Percentiles rank a stretch among this genome's conserved stretches.
Conservation (phyloP, 2,113 vertebrate species). For the Phocoena sinus region DNA sequence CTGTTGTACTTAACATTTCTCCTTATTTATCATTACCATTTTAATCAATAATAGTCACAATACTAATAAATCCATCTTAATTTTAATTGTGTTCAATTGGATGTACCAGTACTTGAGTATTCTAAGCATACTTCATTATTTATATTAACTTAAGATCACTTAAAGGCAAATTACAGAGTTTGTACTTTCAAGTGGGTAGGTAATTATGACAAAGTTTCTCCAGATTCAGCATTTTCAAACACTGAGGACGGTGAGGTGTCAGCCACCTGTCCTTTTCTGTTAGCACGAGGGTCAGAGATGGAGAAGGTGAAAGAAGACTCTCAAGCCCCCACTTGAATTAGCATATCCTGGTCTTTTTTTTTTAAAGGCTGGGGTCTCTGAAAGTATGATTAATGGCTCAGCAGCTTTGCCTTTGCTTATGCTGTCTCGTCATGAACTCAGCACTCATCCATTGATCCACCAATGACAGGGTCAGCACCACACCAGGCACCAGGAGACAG, state of each 20-base stretch:
- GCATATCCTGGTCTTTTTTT: constrained; percentile 17
- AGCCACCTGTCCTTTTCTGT: background rate
- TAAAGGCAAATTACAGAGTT: constrained; percentile 69
- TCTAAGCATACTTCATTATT: constrained; percentile 74
- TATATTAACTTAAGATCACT: constrained; percentile 76
- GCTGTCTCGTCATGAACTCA: accelerated
- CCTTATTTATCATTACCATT: constrained; percentile 69
- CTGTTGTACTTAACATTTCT: constrained; percentile 71
- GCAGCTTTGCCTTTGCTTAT: background rate
- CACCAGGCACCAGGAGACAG: background rate
- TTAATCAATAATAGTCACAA: constrained; percentile 73
- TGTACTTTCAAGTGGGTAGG: constrained; percentile 58
- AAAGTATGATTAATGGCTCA: background rate
- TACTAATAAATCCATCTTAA: constrained; percentile 70
- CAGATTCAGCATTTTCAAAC: constrained; percentile 8
- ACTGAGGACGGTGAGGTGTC: background rate
- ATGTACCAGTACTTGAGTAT: constrained; percentile 68
- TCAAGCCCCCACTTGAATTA: background rate
- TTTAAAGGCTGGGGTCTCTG: background rate
- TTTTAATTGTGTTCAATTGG: constrained; percentile 74
- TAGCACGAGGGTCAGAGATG: background rate
- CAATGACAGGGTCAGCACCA: background rate
- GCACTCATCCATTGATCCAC: too few species aligned
- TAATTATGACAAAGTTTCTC: constrained; percentile 66
- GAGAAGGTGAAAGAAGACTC: background rate